Evolutionary conservation across 2,113 vertebrate genomes (phyloP), one percentile per base, ranked within the genome.

Genomic region (Proteles cristata): DNA sequence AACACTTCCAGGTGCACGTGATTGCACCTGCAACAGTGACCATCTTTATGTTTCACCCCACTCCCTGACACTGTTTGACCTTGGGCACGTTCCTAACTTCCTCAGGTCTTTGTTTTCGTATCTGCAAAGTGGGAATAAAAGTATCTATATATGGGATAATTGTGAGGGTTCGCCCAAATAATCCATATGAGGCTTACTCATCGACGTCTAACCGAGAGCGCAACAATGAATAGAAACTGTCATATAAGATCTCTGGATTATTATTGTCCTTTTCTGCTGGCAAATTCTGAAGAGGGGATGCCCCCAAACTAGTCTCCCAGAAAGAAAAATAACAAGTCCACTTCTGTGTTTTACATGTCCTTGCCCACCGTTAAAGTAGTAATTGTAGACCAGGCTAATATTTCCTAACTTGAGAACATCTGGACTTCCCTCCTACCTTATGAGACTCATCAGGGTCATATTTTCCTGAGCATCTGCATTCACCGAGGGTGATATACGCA

Each of bases 221-320:
- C 79, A 45, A 21, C 28, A 48, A 11, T n/a, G 33, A 79, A 21
- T 50, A 43, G 35, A 71, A 48, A 25, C 19, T 39, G 0, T 35
- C 48, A 43, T 63, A 15, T 43, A 82, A 77, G 95, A 90, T 98
- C 92, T 98, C 90, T 96, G 91, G 94, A 97, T 96, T 92, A 80
- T 98, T 96, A 86, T 66, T 98, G 96, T 98, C 90, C 92, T 97
- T 97, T 96, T 94, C 90, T 91, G 83, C 92, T 97, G 95, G 95
- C 92, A 95, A 95, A 95, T 97, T 97, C 81, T 91, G 92, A 79
- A 96, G 73, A 97, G 43, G 82, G 96, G 90, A 89, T 96, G 68
- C 19, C 96, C 45, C 93, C 74, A 96, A 97, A 97, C 77, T 98
- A 85, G 98, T 97, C 98, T 98, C 98, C 77, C 87, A 96, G 68